phyloP scores from a whole-genome alignment of 2,113 vertebrate species.

The Todiramphus saurophagus region DNA sequence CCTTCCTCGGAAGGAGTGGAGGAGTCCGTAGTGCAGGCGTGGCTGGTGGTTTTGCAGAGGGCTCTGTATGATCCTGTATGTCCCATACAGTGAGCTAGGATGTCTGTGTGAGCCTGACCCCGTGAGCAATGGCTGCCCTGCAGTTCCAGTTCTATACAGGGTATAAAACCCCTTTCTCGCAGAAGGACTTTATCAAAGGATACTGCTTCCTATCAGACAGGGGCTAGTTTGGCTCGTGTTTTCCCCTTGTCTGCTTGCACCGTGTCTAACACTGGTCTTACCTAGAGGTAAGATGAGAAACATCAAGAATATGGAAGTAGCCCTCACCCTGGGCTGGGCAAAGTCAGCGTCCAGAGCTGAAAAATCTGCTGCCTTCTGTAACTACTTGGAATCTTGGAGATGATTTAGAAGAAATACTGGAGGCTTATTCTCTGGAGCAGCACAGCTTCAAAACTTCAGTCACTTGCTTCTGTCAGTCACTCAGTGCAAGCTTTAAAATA shows the following conservation, averaged over 20 bases:
- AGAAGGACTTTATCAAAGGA: neutral
- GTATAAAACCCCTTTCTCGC: neutral
- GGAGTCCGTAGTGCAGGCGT: neutral
- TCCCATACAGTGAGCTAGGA: too few species aligned
- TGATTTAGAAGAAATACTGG: neutral
- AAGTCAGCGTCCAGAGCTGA: neutral
- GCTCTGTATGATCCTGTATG: accelerated
- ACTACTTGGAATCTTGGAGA: neutral
- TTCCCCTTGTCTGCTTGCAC: neutral
- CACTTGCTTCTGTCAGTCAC: neutral
- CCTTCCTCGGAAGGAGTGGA: neutral
- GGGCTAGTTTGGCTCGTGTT: neutral
- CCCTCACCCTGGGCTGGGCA: neutral
- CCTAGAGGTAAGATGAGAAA: neutral
- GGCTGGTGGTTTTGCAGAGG: neutral
- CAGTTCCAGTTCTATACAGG: neutral
- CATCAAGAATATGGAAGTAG: neutral
- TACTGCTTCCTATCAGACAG: neutral
- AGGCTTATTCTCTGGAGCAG: neutral
- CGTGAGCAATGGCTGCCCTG: neutral
- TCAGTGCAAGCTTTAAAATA: neutral
- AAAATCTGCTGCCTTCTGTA: neutral
- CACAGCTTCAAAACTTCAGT: neutral
- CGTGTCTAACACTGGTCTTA: accelerated
- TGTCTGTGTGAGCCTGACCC: neutral